Conservation (phyloP, 2,888 invertebrate species). For the Trissonchulus latispiculum region DNA sequence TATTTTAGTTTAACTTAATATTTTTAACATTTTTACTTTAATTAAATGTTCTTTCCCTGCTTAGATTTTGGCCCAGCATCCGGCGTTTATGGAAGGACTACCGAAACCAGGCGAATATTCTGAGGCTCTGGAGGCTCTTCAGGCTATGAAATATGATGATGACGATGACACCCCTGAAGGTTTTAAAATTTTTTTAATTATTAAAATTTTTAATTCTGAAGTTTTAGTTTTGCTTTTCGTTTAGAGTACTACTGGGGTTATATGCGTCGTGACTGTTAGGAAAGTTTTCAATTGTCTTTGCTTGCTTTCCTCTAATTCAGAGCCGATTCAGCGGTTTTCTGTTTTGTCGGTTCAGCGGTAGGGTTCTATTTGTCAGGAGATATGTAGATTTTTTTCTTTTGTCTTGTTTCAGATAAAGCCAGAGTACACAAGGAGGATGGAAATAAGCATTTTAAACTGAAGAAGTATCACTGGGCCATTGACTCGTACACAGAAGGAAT, state of each 20-base stretch:
- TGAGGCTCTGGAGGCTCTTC: background rate
- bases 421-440: slow-evolving; percentile 86
- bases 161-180: slow-evolving; percentile 13
- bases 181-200: background rate
- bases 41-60: too few species aligned
- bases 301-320: too few species aligned
- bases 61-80: too few species aligned
- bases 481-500: slow-evolving; percentile 73
- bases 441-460: slow-evolving; percentile 83
- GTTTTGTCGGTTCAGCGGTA: too few species aligned
- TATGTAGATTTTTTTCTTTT: background rate
- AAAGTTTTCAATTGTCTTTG: too few species aligned
- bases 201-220: background rate
- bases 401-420: slow-evolving; percentile 60
- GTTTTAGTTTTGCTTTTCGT: too few species aligned
- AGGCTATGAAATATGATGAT: slow-evolving; percentile 19
- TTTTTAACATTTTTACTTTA: too few species aligned
- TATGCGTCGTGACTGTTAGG: too few species aligned
- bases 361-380: too few species aligned
- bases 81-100: background rate
- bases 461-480: slow-evolving; percentile 79
- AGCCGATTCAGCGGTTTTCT: too few species aligned
- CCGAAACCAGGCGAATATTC: slow-evolving; percentile 6
- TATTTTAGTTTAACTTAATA: too few species aligned
- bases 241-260: too few species aligned